These are phyloP conservation scores for Melanotaenia nigrans DNA, from an alignment of 2,797 vertebrate genomes.

Conservation along the genomic window DNA sequence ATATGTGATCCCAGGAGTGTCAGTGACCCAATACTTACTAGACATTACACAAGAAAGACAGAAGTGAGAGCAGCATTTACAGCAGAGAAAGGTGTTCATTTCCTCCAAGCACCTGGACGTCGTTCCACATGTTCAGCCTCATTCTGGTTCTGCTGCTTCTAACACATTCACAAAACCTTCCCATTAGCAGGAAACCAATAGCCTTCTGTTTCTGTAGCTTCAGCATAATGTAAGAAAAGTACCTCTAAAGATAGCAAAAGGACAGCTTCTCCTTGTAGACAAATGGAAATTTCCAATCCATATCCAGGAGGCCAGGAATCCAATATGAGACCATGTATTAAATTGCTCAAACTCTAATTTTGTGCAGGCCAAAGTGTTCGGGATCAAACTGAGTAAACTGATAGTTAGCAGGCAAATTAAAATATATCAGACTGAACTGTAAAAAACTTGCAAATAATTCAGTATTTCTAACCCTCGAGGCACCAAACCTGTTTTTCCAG, in stretches of 20 bases:
- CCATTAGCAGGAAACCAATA: constrained; percentile 33
- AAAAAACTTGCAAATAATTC: not conserved
- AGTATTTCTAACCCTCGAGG: not conserved
- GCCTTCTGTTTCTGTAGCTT: constrained; percentile 31
- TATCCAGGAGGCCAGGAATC: constrained; percentile 21
- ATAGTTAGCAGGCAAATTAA: not conserved
- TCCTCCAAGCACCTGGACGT: constrained; percentile 28
- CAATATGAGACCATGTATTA: not conserved
- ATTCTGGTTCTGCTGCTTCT: not conserved
- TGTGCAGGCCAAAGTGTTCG: not conserved
- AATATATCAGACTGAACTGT: not conserved
- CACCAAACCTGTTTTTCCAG: no score
- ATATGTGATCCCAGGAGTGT: constrained; percentile 58
- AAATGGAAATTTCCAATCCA: constrained; percentile 12
- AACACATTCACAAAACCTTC: constrained; percentile 8
- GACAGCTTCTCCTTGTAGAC: constrained; percentile 27
- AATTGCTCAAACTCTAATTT: not conserved
- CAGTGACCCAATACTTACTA: constrained; percentile 61
- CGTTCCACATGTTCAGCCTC: constrained; percentile 13
- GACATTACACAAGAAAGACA: constrained; percentile 46
- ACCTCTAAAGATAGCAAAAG: constrained; percentile 49
- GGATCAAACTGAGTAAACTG: not conserved
- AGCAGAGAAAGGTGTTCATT: constrained; percentile 36
- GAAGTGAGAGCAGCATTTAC: constrained; percentile 25
- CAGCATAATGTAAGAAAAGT: constrained; percentile 21